A percentile compares a stretch with the other conserved stretches of the same genome.
Evolutionary conservation across 2,113 vertebrate species (phyloP).

Genomic region (Limanda limanda): DNA sequence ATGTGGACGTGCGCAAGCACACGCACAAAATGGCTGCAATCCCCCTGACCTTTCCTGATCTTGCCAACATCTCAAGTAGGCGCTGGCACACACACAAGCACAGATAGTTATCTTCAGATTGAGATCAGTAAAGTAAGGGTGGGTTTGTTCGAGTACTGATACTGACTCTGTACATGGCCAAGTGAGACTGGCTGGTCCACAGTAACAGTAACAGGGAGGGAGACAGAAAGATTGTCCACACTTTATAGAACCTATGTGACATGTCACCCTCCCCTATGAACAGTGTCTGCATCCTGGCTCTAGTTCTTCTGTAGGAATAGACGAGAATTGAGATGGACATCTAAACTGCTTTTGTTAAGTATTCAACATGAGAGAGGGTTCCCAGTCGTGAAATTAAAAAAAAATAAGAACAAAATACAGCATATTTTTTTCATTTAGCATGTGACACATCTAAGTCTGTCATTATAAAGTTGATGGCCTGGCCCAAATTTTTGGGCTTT

Average conservation of each 20-base stretch:
- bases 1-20: slow-evolving; percentile 75
- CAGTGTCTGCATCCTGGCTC: slow-evolving; percentile 10
- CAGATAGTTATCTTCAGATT: slow-evolving; percentile 85
- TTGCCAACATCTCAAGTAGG: slow-evolving; percentile 31
- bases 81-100: too few relatives aligned
- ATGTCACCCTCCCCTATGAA: neutral
- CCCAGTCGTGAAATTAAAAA: too few relatives aligned
- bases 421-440: too few relatives aligned
- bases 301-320: too few relatives aligned
- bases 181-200: slow-evolving; percentile 65
- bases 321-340: too few relatives aligned
- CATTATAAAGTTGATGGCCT: too few relatives aligned
- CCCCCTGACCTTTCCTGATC: slow-evolving; percentile 31
- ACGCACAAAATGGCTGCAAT: slow-evolving; percentile 40
- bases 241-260: slow-evolving; percentile 24
- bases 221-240: slow-evolving; percentile 30
- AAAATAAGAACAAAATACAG: too few relatives aligned
- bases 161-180: slow-evolving; percentile 51
- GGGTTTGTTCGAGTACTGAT: slow-evolving; percentile 78
- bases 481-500: too few relatives aligned
- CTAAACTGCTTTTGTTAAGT: too few relatives aligned
- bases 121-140: slow-evolving; percentile 78
- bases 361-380: too few relatives aligned
- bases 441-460: too few relatives aligned
- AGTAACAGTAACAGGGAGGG: slow-evolving; percentile 48